phyloP scores from a whole-genome alignment of 2,113 vertebrate species.

The Murina feae region DNA sequence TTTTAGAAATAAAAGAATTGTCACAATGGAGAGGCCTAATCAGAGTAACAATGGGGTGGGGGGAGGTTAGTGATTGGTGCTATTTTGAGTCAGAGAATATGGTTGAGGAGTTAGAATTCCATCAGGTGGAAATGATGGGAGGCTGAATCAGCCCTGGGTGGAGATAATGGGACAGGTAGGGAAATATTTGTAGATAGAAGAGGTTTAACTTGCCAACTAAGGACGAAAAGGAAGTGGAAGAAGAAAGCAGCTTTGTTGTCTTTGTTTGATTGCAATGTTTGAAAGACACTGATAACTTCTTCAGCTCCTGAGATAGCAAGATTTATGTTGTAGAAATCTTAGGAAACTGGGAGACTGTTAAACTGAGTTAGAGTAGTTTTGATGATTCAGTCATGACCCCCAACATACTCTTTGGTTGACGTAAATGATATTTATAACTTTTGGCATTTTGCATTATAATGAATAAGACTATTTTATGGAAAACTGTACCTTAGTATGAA shows the following conservation, averaged over 20 bases:
- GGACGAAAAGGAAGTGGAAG: not conserved
- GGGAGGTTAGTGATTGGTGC: not conserved
- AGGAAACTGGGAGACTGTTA: not conserved
- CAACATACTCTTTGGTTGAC: not conserved
- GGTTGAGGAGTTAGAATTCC: not conserved
- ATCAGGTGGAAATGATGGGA: not conserved
- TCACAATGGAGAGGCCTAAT: not conserved
- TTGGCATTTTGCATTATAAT: not conserved
- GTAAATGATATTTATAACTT: not conserved
- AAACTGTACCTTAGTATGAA: not conserved
- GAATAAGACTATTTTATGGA: slow-evolving; percentile 3
- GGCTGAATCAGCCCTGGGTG: not conserved
- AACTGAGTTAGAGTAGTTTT: not conserved
- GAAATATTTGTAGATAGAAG: not conserved
- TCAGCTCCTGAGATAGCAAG: not conserved
- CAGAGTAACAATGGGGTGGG: not conserved
- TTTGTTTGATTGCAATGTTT: not conserved
- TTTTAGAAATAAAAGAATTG: not conserved
- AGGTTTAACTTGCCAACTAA: not conserved
- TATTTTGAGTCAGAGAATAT: not conserved
- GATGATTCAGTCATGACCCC: not conserved
- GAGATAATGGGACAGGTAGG: not conserved
- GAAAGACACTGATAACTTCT: not conserved
- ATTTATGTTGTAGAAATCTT: not conserved
- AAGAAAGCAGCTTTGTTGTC: not conserved